These are phyloP conservation scores for Ormyrus thymus DNA, from an alignment of 2,888 invertebrate genomes.

Conservation along the genomic window DNA sequence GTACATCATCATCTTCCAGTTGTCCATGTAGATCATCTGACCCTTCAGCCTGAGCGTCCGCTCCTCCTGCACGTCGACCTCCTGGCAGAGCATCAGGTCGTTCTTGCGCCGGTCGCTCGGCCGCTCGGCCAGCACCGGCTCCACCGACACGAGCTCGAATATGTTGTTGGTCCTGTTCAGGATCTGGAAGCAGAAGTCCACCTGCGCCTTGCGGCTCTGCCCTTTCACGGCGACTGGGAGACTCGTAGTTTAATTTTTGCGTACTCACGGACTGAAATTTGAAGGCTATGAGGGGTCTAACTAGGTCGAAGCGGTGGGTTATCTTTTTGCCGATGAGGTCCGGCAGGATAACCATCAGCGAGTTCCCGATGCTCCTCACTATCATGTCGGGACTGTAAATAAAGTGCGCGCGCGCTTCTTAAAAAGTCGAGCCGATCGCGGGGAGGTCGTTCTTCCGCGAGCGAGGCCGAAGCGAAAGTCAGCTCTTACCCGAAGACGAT, in stretches of 20 bases:
- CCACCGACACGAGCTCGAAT: conserved; percentile 94
- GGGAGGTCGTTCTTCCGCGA: no score
- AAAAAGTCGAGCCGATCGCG: no score
- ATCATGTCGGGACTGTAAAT: conserved; percentile 87
- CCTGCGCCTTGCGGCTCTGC: no score
- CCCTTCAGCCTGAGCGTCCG: conserved; percentile 76
- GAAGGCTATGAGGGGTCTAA: conserved; percentile 94
- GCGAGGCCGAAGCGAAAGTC: neutral
- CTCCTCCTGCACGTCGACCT: conserved; percentile 83
- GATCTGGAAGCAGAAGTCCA: conserved; percentile 79
- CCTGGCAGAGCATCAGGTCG: conserved; percentile 79
- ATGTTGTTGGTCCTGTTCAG: conserved; percentile 96
- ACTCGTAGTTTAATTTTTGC: neutral
- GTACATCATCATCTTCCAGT: conserved; percentile 98
- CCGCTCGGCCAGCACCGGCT: conserved; percentile 85
- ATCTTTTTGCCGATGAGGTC: conserved; percentile 92
- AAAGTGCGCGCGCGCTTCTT: neutral
- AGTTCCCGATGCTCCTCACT: conserved; percentile 92
- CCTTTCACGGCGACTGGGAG: neutral
- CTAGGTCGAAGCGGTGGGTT: conserved; percentile 93
- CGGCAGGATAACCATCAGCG: conserved; percentile 91
- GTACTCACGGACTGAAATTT: conserved; percentile 93
- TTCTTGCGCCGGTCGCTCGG: conserved; percentile 77
- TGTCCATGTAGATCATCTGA: conserved; percentile 99
- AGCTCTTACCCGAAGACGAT: conserved; percentile 91